Conservation (phyloP, 2,113 vertebrate genomes). For the Hippocampus mohnikei region DNA sequence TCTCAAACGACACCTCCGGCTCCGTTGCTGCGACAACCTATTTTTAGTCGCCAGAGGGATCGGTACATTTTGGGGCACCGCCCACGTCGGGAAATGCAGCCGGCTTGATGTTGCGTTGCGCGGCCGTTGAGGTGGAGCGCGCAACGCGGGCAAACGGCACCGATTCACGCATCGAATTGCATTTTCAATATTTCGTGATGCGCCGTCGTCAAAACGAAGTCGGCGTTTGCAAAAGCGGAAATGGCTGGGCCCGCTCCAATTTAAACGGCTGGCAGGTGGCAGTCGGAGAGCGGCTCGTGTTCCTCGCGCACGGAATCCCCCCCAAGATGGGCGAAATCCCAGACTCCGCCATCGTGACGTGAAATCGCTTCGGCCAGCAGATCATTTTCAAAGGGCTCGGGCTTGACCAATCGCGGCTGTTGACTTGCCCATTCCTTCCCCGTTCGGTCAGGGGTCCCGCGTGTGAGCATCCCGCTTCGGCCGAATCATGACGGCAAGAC, state of each 20-base stretch:
- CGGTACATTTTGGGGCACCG: constrained; percentile 39
- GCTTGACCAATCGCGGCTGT: too few species aligned
- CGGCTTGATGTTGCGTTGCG: background rate
- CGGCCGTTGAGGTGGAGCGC: background rate
- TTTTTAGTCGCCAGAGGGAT: constrained; percentile 57
- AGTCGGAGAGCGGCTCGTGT: constrained; percentile 22
- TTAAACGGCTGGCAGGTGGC: constrained; percentile 32
- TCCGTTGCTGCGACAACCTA: constrained; percentile 73
- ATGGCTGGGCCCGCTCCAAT: constrained; percentile 27
- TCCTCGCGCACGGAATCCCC: constrained; percentile 7
- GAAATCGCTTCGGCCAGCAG: too few species aligned
- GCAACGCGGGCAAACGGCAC: background rate
- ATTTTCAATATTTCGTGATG: background rate
- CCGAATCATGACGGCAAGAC: background rate
- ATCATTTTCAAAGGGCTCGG: too few species aligned
- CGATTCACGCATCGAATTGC: background rate
- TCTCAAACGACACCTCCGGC: constrained; percentile 53
- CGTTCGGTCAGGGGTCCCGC: too few species aligned
- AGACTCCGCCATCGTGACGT: too few species aligned
- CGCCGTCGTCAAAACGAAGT: background rate
- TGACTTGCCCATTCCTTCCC: too few species aligned
- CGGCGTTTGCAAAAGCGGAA: constrained; percentile 22
- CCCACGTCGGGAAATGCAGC: constrained; percentile 30
- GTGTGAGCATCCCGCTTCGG: too few species aligned
- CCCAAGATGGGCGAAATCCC: too few species aligned